Evolutionary conservation across 2,113 vertebrate species (phyloP).

Genomic region (Rutilus rutilus): DNA sequence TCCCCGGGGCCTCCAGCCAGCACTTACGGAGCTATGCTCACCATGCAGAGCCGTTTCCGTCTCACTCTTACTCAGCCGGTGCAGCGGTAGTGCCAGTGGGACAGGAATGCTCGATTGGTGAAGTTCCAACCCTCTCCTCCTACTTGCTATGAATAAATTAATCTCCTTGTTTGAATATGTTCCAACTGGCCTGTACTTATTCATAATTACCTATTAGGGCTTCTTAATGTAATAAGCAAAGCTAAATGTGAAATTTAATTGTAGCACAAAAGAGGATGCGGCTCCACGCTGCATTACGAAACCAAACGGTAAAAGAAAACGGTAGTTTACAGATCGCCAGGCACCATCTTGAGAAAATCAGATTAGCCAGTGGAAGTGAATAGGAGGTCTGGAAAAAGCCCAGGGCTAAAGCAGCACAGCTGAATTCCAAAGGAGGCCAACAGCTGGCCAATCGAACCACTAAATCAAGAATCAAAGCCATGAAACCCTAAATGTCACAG

Average conservation of each 20-base stretch:
- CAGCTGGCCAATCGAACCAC: neutral
- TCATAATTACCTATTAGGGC: slow-evolving; percentile 7
- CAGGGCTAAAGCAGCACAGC: slow-evolving; percentile 5
- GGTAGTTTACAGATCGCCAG: slow-evolving; percentile 3
- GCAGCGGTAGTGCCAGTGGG: neutral
- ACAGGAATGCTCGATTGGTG: slow-evolving; percentile 14
- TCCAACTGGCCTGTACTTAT: neutral
- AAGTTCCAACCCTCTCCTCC: neutral
- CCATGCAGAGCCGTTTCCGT: slow-evolving; percentile 37
- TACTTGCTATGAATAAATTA: slow-evolving; percentile 16
- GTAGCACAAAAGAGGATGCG: neutral
- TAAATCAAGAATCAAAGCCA: neutral
- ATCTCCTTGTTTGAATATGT: neutral
- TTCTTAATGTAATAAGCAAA: neutral
- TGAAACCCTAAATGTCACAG: slow-evolving; percentile 6
- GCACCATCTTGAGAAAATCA: slow-evolving; percentile 23
- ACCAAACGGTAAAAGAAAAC: neutral
- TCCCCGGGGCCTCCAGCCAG: neutral
- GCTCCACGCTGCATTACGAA: neutral
- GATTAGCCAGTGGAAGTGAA: slow-evolving; percentile 16
- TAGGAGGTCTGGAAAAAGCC: neutral
- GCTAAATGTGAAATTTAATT: neutral
- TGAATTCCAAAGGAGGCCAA: slow-evolving; percentile 24
- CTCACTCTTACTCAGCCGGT: neutral
- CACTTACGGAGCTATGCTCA: slow-evolving; percentile 42